A percentile compares a stretch with the other conserved stretches of the same genome.
Evolutionary conservation across 2,888 invertebrate species (phyloP).

Genomic region (Chrysopilus asiliformis): DNA sequence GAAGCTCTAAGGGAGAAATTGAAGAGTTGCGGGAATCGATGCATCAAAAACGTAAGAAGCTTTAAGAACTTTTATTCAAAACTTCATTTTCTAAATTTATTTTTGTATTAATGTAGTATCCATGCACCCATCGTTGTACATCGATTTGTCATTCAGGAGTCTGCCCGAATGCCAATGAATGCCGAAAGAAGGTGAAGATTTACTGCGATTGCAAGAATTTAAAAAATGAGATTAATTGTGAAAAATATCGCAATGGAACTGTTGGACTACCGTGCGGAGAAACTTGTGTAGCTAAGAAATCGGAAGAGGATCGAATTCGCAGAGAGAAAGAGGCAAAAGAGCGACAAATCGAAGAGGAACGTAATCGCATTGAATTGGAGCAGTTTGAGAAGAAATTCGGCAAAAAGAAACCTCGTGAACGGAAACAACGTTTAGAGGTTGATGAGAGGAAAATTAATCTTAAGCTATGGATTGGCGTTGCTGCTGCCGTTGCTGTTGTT

Average conservation of each 20-base stretch:
- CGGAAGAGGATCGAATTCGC: conserved; percentile 38
- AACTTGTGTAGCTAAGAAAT: conserved; percentile 45
- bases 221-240: conserved; percentile 60
- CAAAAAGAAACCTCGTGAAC: conserved; percentile 45
- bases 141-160: conserved; percentile 58
- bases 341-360: conserved; percentile 44
- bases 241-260: conserved; percentile 36
- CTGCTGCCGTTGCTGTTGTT: no score
- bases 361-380: conserved; percentile 57
- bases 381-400: conserved; percentile 65
- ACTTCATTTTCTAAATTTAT: no score
- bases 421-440: conserved; percentile 25
- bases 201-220: conserved; percentile 65
- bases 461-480: neutral
- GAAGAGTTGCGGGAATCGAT: conserved; percentile 63
- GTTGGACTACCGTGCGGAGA: conserved; percentile 47
- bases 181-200: conserved; percentile 67
- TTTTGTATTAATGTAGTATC: conserved; percentile 41
- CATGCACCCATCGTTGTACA: conserved; percentile 74
- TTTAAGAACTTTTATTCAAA: no score
- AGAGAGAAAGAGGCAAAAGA: conserved; percentile 43
- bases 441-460: neutral
- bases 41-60: conserved; percentile 71
- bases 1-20: conserved; percentile 21
- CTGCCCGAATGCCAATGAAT: conserved; percentile 52